These are phyloP conservation scores for Eurypyga helias DNA, from an alignment of 2,113 vertebrate species.

Conservation along the genomic window DNA sequence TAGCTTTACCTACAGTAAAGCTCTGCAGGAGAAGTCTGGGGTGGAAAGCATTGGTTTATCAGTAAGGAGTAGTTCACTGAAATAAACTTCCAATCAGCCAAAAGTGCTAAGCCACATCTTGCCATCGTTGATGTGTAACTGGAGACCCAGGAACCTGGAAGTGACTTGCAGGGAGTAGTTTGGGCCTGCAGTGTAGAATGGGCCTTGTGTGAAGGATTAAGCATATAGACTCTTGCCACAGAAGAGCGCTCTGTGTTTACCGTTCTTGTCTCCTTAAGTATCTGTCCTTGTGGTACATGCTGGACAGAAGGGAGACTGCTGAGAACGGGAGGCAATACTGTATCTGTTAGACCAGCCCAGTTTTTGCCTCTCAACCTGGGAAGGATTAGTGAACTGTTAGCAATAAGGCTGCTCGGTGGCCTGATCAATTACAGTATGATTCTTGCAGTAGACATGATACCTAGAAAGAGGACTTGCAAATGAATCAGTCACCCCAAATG, in stretches of 20 bases:
- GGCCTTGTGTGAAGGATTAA: background rate
- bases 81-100: background rate
- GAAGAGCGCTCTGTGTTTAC: background rate
- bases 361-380: background rate
- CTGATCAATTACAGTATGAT: background rate
- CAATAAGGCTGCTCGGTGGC: background rate
- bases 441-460: background rate
- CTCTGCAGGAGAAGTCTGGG: background rate
- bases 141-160: background rate
- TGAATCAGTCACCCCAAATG: background rate
- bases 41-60: background rate
- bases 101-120: background rate
- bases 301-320: background rate
- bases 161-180: background rate
- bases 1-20: background rate
- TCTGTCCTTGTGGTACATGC: background rate
- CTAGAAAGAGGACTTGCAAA: background rate
- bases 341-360: background rate
- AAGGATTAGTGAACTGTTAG: background rate
- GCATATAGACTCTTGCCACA: background rate
- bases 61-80: background rate
- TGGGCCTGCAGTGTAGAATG: background rate
- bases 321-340: no score
- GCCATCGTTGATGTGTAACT: background rate
- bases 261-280: background rate